These are phyloP conservation scores for Dicerorhinus sumatrensis DNA, from an alignment of 2,113 vertebrate genomes.

Conservation along the genomic window DNA sequence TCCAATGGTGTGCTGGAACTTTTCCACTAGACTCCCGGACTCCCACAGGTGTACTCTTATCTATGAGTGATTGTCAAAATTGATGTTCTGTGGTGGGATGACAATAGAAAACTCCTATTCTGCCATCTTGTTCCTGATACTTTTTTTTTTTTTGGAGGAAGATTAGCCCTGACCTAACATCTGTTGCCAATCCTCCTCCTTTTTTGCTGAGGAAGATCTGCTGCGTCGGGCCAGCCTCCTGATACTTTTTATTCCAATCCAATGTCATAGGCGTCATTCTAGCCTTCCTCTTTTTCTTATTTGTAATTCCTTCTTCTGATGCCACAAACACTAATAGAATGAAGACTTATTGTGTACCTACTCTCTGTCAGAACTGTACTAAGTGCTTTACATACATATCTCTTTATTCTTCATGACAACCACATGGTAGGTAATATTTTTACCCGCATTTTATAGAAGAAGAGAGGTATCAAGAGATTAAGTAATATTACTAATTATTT, in stretches of 20 bases:
- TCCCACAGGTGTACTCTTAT: background rate
- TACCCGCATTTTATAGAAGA: background rate
- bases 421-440: background rate
- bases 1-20: background rate
- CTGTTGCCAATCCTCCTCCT: too few relatives aligned
- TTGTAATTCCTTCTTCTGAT: conserved; percentile 12
- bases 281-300: background rate
- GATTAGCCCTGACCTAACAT: too few relatives aligned
- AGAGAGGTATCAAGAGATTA: background rate
- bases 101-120: background rate
- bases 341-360: background rate
- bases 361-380: background rate
- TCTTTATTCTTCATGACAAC: background rate
- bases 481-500: background rate
- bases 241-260: background rate
- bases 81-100: background rate
- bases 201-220: too few relatives aligned
- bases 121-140: background rate
- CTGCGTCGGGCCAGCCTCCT: background rate
- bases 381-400: background rate
- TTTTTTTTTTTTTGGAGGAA: background rate
- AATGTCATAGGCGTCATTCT: background rate
- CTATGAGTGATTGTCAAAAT: background rate
- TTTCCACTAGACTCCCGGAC: background rate
- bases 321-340: background rate